Evolutionary conservation across 2,888 invertebrate genomes (phyloP), one percentile per base, ranked within the genome.

Genomic region (Theretra japonica): DNA sequence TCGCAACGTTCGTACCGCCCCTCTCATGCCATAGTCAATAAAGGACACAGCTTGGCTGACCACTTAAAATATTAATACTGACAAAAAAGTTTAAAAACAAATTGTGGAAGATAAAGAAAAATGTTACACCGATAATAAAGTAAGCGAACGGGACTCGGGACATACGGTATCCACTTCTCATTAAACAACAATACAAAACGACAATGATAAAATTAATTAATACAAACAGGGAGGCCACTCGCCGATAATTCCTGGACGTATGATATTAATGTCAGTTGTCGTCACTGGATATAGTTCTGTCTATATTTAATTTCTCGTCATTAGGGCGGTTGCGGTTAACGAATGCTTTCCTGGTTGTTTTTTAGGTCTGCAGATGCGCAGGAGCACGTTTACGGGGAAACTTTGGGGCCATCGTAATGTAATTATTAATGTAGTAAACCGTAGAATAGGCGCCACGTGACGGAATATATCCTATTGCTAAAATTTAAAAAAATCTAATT

Each of bases 221-320:
- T 62, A n/a, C 8, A 62, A 62, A 30, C n/a, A 30, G n/a, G 30
- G 33, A 33, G 21, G 28, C 19, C 62, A 62, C 21, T 62, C 41
- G 62, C 62, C 21, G 33, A 33, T 62, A 60, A 62, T 62, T 41
- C 21, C 21, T n/a, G 21, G 41, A 30, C 60, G 30, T 60, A 62
- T 41, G 33, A 62, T 62, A 62, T 62, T 62, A 62, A 41, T 62
- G 21, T 62, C 62, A 62, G 21, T 41, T 62, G 41, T 62, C 62
- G 15, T 41, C 62, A 21, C 23, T 23, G 23, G 65, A 25, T 23
- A 17, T 41, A 21, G 7, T 11, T 65, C 23, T 23, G 23, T 48
- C 41, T 65, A 65, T 65, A 65, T 65, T 65, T 65, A 48, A 48
- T 48, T 41, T 62, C n/a, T 7, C 19, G 33, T 60, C 59, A 30